phyloP scores from a whole-genome alignment of 92 coral and sea anemone species.

The Zoanthus sociatus region DNA sequence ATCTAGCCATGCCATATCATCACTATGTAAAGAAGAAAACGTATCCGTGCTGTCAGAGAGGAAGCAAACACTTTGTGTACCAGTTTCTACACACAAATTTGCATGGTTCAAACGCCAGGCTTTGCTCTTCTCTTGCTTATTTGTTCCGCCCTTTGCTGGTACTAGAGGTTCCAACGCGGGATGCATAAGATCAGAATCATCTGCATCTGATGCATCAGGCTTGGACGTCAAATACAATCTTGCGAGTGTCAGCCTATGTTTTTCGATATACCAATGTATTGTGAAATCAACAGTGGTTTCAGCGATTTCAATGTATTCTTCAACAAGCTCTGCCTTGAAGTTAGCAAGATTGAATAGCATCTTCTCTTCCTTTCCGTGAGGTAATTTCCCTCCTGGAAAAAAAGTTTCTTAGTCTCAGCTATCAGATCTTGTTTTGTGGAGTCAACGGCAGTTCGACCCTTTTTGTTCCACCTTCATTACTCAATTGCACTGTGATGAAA shows the following conservation, averaged over 20 bases:
- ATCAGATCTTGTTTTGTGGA: constrained; percentile 29
- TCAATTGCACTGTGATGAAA: constrained; percentile 4
- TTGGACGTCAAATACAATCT: constrained; percentile 55
- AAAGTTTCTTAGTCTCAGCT: constrained; percentile 52
- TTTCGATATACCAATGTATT: constrained; percentile 57
- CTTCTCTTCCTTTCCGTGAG: constrained; percentile 36
- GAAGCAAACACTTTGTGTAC: too few species aligned
- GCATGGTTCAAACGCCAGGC: too few species aligned
- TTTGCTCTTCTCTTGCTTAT: too few species aligned
- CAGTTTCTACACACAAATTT: too few species aligned
- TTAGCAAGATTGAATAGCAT: constrained; percentile 62
- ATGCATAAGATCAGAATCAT: constrained; percentile 29
- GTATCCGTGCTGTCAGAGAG: too few species aligned
- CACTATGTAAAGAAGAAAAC: too few species aligned
- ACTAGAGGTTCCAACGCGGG: constrained; percentile 11
- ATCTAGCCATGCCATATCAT: too few species aligned
- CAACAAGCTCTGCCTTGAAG: constrained; percentile 44
- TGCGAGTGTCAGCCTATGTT: constrained; percentile 44
- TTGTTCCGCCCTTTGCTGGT: constrained; percentile 1
- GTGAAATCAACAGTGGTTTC: constrained; percentile 39
- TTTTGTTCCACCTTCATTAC: constrained; percentile 41
- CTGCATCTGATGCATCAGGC: constrained; percentile 21
- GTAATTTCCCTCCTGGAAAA: constrained; percentile 42
- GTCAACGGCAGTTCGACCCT: constrained; percentile 38
- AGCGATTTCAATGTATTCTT: constrained; percentile 39